These are phyloP conservation scores for Augiades crinisus DNA, from an alignment of 2,888 invertebrate genomes.

Conservation along the genomic window DNA sequence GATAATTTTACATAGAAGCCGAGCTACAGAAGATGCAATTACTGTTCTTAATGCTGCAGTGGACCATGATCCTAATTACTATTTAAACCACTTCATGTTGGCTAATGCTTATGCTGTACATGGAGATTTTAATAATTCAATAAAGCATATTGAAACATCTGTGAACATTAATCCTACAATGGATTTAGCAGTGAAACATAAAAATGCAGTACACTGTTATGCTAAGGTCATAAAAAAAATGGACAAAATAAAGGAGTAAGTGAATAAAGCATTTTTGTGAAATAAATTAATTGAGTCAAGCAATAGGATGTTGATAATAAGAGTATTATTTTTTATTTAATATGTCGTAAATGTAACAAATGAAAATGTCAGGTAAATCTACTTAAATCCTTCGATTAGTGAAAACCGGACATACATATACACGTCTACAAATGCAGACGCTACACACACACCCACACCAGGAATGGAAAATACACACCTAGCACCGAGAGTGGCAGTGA, in stretches of 20 bases:
- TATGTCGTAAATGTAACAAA: too few species aligned
- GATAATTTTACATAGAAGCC: conserved; percentile 85
- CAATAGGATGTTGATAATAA: too few species aligned
- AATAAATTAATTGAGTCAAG: too few species aligned
- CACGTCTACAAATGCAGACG: too few species aligned
- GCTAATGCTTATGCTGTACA: conserved; percentile 87
- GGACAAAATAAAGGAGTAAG: conserved; percentile 84
- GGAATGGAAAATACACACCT: too few species aligned
- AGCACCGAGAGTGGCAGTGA: too few species aligned
- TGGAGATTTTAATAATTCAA: conserved; percentile 86
- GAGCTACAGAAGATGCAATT: conserved; percentile 86
- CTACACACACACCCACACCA: too few species aligned
- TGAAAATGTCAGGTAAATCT: too few species aligned
- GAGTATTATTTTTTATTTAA: too few species aligned
- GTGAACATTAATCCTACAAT: conserved; percentile 83
- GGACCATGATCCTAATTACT: conserved; percentile 84
- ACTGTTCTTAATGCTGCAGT: conserved; percentile 87
- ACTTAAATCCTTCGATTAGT: too few species aligned
- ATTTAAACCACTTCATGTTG: conserved; percentile 84
- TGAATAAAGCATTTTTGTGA: too few species aligned
- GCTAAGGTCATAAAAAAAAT: conserved; percentile 60
- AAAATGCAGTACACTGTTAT: conserved; percentile 86
- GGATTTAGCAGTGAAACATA: conserved; percentile 82
- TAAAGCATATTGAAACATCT: conserved; percentile 81
- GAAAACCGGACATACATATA: too few species aligned